A percentile compares a stretch with the other conserved stretches of the same genome.
phyloP scores from a whole-genome alignment of 2,113 vertebrate species.

The Camarhynchus parvulus region DNA sequence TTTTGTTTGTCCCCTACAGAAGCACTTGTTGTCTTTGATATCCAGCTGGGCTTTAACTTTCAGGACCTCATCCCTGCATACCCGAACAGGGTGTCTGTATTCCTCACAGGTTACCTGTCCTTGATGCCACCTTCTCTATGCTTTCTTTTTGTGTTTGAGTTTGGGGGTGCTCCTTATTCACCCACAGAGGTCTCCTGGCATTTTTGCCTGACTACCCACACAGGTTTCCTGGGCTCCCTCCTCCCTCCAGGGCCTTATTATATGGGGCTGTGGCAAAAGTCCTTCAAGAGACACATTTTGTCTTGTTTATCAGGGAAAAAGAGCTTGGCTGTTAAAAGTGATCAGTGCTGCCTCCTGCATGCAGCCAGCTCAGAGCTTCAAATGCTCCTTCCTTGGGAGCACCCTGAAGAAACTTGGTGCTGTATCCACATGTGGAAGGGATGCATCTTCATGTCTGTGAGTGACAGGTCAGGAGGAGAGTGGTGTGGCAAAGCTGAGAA shows the following conservation, averaged over 20 bases:
- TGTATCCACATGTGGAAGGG: neutral
- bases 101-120: neutral
- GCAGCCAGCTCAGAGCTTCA: neutral
- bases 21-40: neutral
- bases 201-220: neutral
- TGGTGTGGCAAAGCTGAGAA: neutral
- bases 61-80: neutral
- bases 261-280: neutral
- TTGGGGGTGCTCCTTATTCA: neutral
- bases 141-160: neutral
- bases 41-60: neutral
- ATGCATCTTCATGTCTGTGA: accelerated
- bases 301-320: neutral
- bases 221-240: neutral
- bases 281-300: neutral
- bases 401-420: neutral
- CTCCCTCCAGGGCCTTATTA: neutral
- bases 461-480: neutral
- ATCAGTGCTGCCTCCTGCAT: neutral
- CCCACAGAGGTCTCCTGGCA: neutral
- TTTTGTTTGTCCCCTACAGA: neutral
- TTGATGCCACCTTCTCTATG: neutral
- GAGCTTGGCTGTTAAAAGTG: neutral
- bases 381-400: neutral
- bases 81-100: neutral